Evolutionary conservation across 2,797 vertebrate species (phyloP), one percentile per base, ranked within the genome.

Genomic region (Clarias fuscus): DNA sequence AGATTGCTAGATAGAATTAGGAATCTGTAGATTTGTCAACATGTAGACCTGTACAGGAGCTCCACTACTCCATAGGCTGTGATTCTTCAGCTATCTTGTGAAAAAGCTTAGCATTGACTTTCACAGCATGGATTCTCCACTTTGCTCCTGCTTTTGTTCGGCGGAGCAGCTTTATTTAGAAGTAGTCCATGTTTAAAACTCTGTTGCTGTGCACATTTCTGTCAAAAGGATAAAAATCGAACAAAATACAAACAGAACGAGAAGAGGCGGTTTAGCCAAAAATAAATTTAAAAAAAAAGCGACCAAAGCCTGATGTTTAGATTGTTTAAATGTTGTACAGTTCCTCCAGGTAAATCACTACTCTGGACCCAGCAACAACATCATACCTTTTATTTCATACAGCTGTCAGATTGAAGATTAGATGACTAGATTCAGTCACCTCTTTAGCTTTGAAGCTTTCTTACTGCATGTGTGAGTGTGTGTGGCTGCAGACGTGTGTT

Each of bases 301-400:
- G 17, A 65, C 94, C 96, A 96, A 96, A 96, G 94, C 91, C 88
- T 92, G 88, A 87, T 92, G 90, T 94, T 86, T 90, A 91, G 64
- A 90, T 90, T 91, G 90, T 94, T 94, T 94, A 89, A 94, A 92
- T 93, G 85, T 93, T 95, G 92, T 94, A 91, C 85, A 91, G 92
- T 91, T 86, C 68, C 87, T 96, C 95, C 94, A 89, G 95, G 94
- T 95, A 91, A 93, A 90, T 62, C 92, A 94, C 91, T 94, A 95
- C 94, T 93, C 92, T 95, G 96, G 94, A 95, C 96, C 96, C 96
- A 96, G 95, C 95, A 96, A 96, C 95, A 92, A 95, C 92, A 93
- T 92, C 91, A 95, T 96, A 96, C 95, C 96, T 96, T 94, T 94
- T 91, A 92, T 95, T 93, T 94, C 90, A 91, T 90, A 93, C 67